Base-by-base conservation (phyloP, 2,113 vertebrate species). In the Dicerorhinus sumatrensis region DNA sequence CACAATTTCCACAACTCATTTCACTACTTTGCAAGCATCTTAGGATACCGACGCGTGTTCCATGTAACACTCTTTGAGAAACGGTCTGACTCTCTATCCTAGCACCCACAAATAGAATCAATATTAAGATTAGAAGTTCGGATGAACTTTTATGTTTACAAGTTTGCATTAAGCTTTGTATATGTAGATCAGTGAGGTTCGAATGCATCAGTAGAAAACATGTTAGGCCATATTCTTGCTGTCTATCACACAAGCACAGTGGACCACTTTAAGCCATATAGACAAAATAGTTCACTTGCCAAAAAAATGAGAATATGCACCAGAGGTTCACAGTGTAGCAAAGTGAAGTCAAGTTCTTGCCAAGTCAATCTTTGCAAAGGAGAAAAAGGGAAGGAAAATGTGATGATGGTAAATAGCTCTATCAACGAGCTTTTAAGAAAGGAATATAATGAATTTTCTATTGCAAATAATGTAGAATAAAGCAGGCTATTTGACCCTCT, bases 261-360 rank as follows among this genome's bases (percentile, higher is more conserved):
- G 27, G 27, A 82, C 21, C 33, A 54, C 62, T 97, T 94, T 95
- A 95, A 86, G 36, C 33, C 85, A 94, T 69, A 89, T 2, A 81
- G 29, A 42, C 48, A 67, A 96, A 93, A 97, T 48, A 62, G 39
- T 91, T 81, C 77, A 67, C 54, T 92, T 72, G 56, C 8, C 48
- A 90, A 86, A 96, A 76, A 95, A 94, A 95, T 46, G n/a, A 94
- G 39, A 89, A 88, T 42, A 69, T 67, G 56, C 25, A 82, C 39
- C 87, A 82, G 56, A 39, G 18, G 36, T 58, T 76, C 83, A 91
- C 36, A 85, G 48, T 10, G 8, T 31, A 95, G 13, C n/a, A 83
- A 88, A 89, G 14, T 63, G 54, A 93, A 92, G 89, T 79, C 72
- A 84, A 65, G 17, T 76, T 91, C 51, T 91, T 96, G n/a, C 33